Percentiles rank a stretch among this genome's conserved stretches.
These are phyloP conservation scores for Varanus salvator DNA, from an alignment of 2,113 vertebrate species.

Conservation along the genomic window DNA sequence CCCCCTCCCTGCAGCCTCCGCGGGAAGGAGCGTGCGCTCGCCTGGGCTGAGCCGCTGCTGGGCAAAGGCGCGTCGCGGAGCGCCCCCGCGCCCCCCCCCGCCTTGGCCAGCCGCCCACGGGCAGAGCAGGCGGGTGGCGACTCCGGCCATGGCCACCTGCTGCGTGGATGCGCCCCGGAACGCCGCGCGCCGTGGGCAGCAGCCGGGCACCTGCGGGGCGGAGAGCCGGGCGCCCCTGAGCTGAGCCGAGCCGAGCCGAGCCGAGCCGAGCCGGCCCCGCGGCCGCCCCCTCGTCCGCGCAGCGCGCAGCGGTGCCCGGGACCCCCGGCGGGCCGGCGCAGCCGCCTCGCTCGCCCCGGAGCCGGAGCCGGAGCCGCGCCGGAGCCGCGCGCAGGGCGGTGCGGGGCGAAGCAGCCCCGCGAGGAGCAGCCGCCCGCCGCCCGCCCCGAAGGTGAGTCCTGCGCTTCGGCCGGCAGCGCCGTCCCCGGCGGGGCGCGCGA, in stretches of 20 bases:
- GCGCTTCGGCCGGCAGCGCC: too few species aligned
- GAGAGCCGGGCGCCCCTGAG: slow-evolving; percentile 8
- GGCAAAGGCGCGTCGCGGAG: neutral
- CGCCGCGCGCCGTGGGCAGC: neutral
- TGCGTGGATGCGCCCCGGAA: neutral
- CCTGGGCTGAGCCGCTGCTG: neutral
- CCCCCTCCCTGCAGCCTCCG: neutral
- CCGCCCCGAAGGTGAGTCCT: slow-evolving; percentile 8
- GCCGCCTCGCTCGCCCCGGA: too few species aligned
- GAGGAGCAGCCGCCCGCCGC: neutral
- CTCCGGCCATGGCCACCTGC: slow-evolving; percentile 28
- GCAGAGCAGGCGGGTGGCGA: neutral
- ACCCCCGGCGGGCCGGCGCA: slow-evolving; percentile 35
- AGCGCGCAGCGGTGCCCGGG: neutral
- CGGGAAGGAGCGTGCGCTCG: neutral
- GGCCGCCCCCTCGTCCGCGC: too few species aligned
- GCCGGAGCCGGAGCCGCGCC: neutral
- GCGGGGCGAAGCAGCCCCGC: neutral
- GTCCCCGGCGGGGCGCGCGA: neutral
- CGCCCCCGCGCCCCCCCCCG: neutral
- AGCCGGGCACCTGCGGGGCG: neutral
- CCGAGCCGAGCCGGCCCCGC: neutral
- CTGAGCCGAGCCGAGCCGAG: neutral
- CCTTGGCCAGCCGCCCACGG: neutral
- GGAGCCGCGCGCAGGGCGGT: neutral